phyloP scores from a whole-genome alignment of 2,113 vertebrate species.

The Tragelaphus scriptus region DNA sequence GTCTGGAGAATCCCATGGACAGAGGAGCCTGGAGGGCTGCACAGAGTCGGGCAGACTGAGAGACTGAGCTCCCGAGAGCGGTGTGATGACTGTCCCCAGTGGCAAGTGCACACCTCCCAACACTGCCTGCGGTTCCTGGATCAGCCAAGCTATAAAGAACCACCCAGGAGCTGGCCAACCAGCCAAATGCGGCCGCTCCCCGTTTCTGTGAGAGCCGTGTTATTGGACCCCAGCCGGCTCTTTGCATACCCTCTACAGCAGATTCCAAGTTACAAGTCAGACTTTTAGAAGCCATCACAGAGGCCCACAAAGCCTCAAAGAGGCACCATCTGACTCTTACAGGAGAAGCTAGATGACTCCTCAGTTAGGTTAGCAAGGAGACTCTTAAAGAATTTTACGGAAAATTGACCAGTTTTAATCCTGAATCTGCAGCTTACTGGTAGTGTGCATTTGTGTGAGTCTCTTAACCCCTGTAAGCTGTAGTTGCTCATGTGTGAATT shows the following conservation, averaged over 20 bases:
- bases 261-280: background rate
- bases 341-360: background rate
- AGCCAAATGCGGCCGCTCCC: background rate
- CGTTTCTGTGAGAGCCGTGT: background rate
- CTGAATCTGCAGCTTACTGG: background rate
- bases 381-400: background rate
- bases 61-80: background rate
- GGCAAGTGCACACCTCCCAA: background rate
- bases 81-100: background rate
- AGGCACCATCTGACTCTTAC: background rate
- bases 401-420: background rate
- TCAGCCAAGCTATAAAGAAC: background rate
- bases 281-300: background rate
- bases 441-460: background rate
- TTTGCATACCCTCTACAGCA: rapidly evolving
- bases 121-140: background rate
- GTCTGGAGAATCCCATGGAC: background rate
- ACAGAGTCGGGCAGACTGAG: background rate
- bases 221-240: background rate
- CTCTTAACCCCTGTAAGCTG: background rate
- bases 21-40: background rate
- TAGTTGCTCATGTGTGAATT: background rate
- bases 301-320: background rate
- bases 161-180: no score
- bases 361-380: background rate